These are phyloP conservation scores for Smutsia temminckii DNA, from an alignment of 2,797 vertebrate species.

Conservation along the genomic window DNA sequence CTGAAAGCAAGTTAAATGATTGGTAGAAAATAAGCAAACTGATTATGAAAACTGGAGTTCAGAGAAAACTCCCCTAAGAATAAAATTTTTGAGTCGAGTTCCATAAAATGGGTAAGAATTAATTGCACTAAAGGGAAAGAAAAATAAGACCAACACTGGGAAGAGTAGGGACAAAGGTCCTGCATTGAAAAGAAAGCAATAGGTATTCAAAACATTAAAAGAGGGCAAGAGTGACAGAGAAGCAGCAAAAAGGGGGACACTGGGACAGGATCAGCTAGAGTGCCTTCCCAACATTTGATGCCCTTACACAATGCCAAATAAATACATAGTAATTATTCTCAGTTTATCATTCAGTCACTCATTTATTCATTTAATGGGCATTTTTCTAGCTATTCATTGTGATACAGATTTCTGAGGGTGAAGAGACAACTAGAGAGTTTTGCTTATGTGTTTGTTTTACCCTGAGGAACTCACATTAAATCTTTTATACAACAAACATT, in stretches of 20 bases:
- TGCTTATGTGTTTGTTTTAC: not conserved
- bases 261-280: accelerated
- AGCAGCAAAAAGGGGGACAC: accelerated
- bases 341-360: not conserved
- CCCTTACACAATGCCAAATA: accelerated
- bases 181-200: not conserved
- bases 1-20: not conserved
- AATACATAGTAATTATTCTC: not conserved
- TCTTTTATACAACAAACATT: not conserved
- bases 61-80: not conserved
- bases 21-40: not conserved
- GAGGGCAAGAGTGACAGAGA: not conserved
- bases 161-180: not conserved
- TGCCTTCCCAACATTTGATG: accelerated
- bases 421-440: not conserved
- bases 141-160: not conserved
- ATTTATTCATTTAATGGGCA: not conserved
- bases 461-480: not conserved
- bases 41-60: not conserved
- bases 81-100: not conserved
- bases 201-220: accelerated
- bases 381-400: not conserved
- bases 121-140: not conserved
- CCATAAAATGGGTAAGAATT: not conserved
- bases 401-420: not conserved